Evolutionary conservation across 1,140 invertebrate species (phyloP).

Genomic region (Polyergus mexicanus): DNA sequence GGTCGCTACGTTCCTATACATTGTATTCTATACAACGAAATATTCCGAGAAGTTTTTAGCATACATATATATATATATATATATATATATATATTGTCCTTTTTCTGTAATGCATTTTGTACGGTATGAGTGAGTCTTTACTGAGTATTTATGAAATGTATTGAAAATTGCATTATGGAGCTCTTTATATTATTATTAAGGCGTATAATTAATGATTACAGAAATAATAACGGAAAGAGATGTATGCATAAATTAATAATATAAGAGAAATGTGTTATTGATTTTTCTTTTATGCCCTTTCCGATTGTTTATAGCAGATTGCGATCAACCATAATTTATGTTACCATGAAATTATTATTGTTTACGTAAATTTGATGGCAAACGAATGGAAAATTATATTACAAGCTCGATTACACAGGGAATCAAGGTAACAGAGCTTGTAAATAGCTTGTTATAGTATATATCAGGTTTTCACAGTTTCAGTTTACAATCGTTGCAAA

Average conservation of each 20-base stretch:
- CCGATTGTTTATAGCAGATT: background rate
- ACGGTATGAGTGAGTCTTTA: too few relatives aligned
- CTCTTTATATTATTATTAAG: background rate
- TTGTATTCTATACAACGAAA: constrained; percentile 18
- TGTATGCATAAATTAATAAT: background rate
- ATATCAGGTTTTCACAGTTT: constrained; percentile 27
- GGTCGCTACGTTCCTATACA: constrained; percentile 22
- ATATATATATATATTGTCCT: background rate
- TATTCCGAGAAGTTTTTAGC: constrained; percentile 21
- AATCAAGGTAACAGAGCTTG: constrained; percentile 35
- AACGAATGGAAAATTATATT: constrained; percentile 52
- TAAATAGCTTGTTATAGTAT: background rate
- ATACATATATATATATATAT: background rate
- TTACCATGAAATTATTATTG: constrained; percentile 37
- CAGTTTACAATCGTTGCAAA: constrained; percentile 13
- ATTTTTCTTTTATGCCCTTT: background rate
- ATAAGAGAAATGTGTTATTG: constrained; percentile 12
- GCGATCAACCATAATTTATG: background rate
- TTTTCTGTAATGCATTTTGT: background rate
- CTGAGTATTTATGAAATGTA: background rate
- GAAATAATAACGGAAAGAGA: background rate
- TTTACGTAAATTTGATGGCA: constrained; percentile 14
- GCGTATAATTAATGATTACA: background rate
- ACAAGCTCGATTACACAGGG: constrained; percentile 36
- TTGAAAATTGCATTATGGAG: background rate